phyloP scores from a whole-genome alignment of 2,113 vertebrate species.

The Silurus meridionalis region DNA sequence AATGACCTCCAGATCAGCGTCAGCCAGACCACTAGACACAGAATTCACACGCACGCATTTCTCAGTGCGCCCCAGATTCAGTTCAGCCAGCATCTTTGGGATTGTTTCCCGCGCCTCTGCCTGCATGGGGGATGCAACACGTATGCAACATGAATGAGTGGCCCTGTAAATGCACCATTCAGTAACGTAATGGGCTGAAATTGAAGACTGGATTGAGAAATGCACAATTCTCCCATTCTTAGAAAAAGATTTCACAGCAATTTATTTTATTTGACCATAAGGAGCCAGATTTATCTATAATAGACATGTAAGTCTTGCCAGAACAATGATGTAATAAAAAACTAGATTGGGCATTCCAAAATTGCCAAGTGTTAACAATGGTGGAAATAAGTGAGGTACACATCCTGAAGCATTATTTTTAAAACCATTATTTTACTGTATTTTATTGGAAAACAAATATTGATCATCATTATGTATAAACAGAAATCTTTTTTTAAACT shows the following conservation, averaged over 20 bases:
- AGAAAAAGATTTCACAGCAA: constrained; percentile 28
- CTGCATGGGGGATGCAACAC: constrained; percentile 63
- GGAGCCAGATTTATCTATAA: constrained; percentile 17
- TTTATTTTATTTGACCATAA: constrained; percentile 39
- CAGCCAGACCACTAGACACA: constrained; percentile 87
- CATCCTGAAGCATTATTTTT: background rate
- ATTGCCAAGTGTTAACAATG: constrained; percentile 32
- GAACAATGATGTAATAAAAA: constrained; percentile 42
- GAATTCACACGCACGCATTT: constrained; percentile 94
- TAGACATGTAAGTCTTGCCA: constrained; percentile 25
- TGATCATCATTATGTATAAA: background rate
- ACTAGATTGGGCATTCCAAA: constrained; percentile 21
- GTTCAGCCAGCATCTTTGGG: constrained; percentile 78
- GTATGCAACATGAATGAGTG: constrained; percentile 34
- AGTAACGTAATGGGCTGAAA: constrained; percentile 28
- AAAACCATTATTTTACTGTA: background rate
- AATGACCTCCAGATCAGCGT: constrained; percentile 83
- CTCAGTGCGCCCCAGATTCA: constrained; percentile 83
- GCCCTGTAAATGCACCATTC: constrained; percentile 28
- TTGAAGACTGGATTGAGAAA: constrained; percentile 39
- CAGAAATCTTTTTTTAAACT: background rate
- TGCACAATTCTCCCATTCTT: constrained; percentile 37
- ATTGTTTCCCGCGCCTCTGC: constrained; percentile 84
- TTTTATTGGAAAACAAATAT: constrained; percentile 1
- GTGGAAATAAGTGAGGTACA: constrained; percentile 13